Evolutionary conservation across 2,113 vertebrate genomes (phyloP).

Genomic region (Balaenoptera acutorostrata): DNA sequence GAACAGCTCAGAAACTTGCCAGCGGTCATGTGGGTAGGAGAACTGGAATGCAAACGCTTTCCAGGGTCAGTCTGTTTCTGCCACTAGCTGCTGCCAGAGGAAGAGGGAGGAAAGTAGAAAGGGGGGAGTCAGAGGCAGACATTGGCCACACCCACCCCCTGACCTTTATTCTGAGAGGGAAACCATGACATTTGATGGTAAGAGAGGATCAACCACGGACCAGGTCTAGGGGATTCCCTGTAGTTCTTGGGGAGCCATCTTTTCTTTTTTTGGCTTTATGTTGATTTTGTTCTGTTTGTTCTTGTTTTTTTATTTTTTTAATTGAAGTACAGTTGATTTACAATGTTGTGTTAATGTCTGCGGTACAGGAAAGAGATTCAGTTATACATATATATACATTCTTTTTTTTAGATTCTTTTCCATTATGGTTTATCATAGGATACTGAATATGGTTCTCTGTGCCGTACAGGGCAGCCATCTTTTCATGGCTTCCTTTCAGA

Average conservation of each 20-base stretch:
- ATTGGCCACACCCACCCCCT: rapidly evolving
- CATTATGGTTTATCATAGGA: not conserved
- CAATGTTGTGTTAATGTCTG: not conserved
- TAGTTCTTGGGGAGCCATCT: not conserved
- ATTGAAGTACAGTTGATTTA: not conserved
- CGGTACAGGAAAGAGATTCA: not conserved
- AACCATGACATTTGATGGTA: not conserved
- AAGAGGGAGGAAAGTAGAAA: not conserved
- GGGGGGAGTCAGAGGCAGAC: not conserved
- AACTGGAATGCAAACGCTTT: not conserved
- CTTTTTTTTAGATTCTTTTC: not conserved
- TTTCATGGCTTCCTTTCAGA: not conserved
- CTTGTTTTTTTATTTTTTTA: not conserved
- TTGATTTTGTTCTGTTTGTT: not conserved
- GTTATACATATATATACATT: not conserved
- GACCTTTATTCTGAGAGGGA: not conserved
- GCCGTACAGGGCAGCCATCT: not conserved
- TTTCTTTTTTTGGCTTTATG: not conserved
- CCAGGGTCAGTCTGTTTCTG: not conserved
- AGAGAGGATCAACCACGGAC: not conserved
- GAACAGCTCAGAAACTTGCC: not conserved
- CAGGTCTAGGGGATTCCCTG: not conserved
- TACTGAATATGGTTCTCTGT: not conserved
- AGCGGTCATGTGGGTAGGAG: not conserved
- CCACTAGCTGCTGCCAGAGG: not conserved